Evolutionary conservation across 2,888 invertebrate genomes (phyloP).

Genomic region (Nasonovia ribisnigri): DNA sequence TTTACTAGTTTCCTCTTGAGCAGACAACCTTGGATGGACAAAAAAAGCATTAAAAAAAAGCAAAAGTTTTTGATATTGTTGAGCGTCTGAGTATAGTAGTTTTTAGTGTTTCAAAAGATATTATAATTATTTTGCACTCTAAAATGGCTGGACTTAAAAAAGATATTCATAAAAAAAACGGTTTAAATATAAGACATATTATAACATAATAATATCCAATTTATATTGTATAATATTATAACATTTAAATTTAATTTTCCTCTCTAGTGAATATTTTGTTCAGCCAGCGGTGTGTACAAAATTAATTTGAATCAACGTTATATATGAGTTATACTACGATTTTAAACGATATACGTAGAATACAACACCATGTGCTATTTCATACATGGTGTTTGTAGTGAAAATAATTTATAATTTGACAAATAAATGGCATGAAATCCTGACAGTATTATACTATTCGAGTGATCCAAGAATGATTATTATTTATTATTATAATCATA

Average conservation of each 20-base stretch:
- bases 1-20: neutral
- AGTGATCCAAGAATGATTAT: neutral
- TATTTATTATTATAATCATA: neutral
- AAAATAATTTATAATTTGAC: neutral
- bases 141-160: neutral
- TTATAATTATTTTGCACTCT: neutral
- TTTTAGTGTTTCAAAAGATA: neutral
- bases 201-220: neutral
- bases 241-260: constrained; percentile 14
- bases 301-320: neutral
- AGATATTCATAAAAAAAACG: neutral
- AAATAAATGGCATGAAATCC: neutral
- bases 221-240: neutral
- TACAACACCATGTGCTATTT: neutral
- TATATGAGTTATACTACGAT: neutral
- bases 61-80: neutral
- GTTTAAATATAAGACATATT: neutral
- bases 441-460: neutral
- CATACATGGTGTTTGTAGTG: neutral
- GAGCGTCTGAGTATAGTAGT: neutral
- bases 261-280: neutral
- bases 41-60: neutral
- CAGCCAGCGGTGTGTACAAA: neutral
- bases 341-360: neutral
- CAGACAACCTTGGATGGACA: too few relatives aligned